Evolutionary conservation across 2,797 vertebrate species (phyloP), one percentile per base, ranked within the genome.

Genomic region (Pseudomugil gertrudae): DNA sequence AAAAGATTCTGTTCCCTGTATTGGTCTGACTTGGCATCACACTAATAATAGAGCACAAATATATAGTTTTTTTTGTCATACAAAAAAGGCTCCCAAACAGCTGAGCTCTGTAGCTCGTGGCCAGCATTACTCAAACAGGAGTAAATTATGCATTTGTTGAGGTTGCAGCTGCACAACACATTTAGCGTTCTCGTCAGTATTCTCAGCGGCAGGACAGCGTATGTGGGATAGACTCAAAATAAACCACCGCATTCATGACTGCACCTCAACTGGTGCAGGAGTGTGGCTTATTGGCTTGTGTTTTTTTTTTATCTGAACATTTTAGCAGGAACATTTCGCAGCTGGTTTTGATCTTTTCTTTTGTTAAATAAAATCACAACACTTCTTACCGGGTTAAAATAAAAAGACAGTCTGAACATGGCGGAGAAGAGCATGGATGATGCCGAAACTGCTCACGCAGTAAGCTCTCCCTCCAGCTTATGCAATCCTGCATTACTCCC

Each of bases 401-500:
- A 52, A 26, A 56, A 45, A 14, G 45, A 38, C 55, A 23, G 30
- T 21, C 24, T 40, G 23, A 60, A 27, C 55, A 55, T 36, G 14
- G 23, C 27, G 24, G 13, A 27, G 14, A 13, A 47, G 40, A 61
- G 54, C 54, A 48, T 45, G 71, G 63, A 50, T n/a, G 30, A 60
- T 65, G 43, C 27, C 58, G 57, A 66, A 65, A 53, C 35, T 45
- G 55, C 51, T 60, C 45, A 64, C 64, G 53, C 54, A 70, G 54
- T 36, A 50, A 60, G 45, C 57, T 60, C 33, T 64, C 48, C 52
- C 59, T 58, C 21, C 35, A 23, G 63, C n/a, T 66, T 19, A 47
- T 69, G 56, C 65, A 72, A 63, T 63, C 60, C 68, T 3, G 33
- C 60, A 36, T 79, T 79, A 78, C 57, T 79, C 36, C 72, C 72